Evolutionary conservation across 1,140 invertebrate genomes (phyloP), one percentile per base, ranked within the genome.

Genomic region (Agrypnia vestita): DNA sequence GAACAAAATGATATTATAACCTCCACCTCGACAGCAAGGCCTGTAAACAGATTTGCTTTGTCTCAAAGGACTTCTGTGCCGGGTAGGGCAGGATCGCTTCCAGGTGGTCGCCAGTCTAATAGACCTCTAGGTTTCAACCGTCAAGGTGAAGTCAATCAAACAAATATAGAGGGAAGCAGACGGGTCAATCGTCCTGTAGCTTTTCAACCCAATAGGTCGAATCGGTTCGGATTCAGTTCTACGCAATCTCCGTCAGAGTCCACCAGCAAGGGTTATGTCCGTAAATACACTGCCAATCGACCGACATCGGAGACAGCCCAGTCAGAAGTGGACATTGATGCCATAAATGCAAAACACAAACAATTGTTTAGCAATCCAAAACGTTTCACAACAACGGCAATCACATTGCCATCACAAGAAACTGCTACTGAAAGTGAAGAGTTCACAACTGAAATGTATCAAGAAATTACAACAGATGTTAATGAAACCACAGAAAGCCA

Each of bases 281-380:
- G 87, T 4, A 88, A 87, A 64, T 87, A 86, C 62, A 79, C 80
- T 53, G 76, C 84, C 3, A 79, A 74, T 74, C 86, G 84, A 0
- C 85, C 86, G 56, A 43, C 59, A 59, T 12, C 55, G 13, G 76
- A 78, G 78, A 12, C 56, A 13, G 43, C 76, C 15, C 72, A 47
- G 4, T 86, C 87, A 73, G 88, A 89, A 61, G 67, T 90, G 10
- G 86, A 89, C 62, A 85, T 88, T 13, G 86, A 89, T 81, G 87
- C 87, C 11, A 51, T 90, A 13, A 90, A 88, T 85, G 86, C 87
- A 56, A 86, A 89, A 74, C 91, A 91, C 75, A 90, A 90, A 82
- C 88, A 90, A 81, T 84, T 91, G 43, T 90, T 91, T 64, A 78
- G 80, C 25, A 80, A 82, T 79, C 78, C 81, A 12, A 84, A 83